These are phyloP conservation scores for Zaprionus taronus DNA, from an alignment of 1,140 invertebrate genomes.

Conservation along the genomic window DNA sequence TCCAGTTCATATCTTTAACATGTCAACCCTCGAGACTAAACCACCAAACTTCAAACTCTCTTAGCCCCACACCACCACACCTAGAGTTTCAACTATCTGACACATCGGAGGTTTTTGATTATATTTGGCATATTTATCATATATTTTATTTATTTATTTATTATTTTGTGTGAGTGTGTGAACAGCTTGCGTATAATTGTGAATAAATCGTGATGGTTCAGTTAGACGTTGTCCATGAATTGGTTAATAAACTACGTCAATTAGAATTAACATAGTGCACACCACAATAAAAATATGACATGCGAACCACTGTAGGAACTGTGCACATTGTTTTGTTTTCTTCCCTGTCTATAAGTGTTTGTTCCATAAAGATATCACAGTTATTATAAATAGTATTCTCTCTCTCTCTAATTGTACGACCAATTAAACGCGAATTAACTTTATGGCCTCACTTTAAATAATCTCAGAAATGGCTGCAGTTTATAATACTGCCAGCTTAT, in stretches of 20 bases:
- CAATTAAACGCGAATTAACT: conserved; percentile 32
- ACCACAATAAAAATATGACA: background rate
- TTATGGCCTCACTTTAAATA: conserved; percentile 12
- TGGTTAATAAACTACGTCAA: conserved; percentile 48
- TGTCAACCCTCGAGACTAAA: too few relatives aligned
- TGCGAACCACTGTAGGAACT: background rate
- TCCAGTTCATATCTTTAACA: background rate
- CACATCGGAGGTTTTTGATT: background rate
- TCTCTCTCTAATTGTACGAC: background rate
- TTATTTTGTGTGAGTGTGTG: conserved; percentile 3
- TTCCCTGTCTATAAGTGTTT: background rate
- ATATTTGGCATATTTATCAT: conserved; percentile 36
- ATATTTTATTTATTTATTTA: conserved; percentile 14
- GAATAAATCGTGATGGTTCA: conserved; percentile 28
- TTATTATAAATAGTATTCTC: conserved; percentile 27
- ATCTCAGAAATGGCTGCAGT: conserved; percentile 8
- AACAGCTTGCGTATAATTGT: conserved; percentile 20
- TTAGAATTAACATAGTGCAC: conserved; percentile 25
- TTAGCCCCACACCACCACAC: too few relatives aligned
- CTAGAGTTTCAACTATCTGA: background rate
- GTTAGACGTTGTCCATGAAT: conserved; percentile 36
- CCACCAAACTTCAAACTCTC: background rate
- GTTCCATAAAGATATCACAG: conserved; percentile 35
- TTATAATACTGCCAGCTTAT: conserved; percentile 6
- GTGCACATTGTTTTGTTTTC: background rate